Base-by-base conservation (phyloP, 2,888 invertebrate species). In the Papilio gigon region DNA sequence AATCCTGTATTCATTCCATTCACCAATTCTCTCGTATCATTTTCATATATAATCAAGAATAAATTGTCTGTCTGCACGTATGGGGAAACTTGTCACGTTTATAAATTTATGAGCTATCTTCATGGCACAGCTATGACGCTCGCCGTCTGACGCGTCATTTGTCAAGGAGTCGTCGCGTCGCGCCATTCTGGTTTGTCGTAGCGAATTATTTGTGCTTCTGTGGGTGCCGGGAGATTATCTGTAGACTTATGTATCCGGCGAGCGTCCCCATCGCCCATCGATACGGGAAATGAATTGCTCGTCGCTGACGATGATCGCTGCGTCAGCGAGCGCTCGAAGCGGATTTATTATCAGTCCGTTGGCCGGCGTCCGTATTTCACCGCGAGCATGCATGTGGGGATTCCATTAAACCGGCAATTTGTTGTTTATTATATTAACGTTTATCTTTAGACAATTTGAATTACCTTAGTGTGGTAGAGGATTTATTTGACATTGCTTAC, bases 121-220 rank as follows among this genome's bases (percentile, higher is more conserved):
- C 61, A 17, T n/a, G 33, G 40, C 56, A 63, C 22, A 33, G 25
- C 56, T 37, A 56, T 65, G 62, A 65, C 60, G 69, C 61, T 14
- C 44, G 30, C 35, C 8, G 64, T 17, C 40, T 8, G 60, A 56
- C 61, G 44, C 59, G 58, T 47, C 53, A 58, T 64, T 71, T 44
- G 58, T 61, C 65, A 70, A 71, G 62, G 71, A 68, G 74, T 71
- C 68, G 73, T 72, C 69, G 70, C 70, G 73, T 71, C 65, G 66
- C 68, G 62, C 68, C 61, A 71, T 73, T 71, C 76, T 70, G 70
- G 70, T 71, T 73, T 68, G 27, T 47, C 67, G 65, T 58, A 67
- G 71, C 64, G 64, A 72, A 73, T 74, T 68, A 68, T 69, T 68
- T 70, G 68, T 68, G 70, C 68, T 67, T 68, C 65, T 56, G 67